A percentile compares a stretch with the other conserved stretches of the same genome.
These are phyloP conservation scores for Nesogale talazaci DNA, from an alignment of 2,113 vertebrate genomes.

Conservation along the genomic window DNA sequence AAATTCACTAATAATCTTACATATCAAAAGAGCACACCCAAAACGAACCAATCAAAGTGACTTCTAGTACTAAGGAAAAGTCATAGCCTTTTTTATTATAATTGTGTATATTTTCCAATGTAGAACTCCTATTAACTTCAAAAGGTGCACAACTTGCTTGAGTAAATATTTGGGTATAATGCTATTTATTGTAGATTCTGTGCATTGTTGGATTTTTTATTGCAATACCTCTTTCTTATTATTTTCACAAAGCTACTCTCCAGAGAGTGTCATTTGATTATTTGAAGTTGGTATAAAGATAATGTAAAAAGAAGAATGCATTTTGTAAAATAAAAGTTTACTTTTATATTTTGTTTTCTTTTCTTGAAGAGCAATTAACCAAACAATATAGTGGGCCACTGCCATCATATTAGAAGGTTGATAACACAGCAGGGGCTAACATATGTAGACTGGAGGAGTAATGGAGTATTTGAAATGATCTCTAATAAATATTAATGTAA, in stretches of 20 bases:
- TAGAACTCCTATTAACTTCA: neutral
- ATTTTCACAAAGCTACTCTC: neutral
- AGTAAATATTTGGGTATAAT: neutral
- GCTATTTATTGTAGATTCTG: neutral
- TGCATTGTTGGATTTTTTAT: neutral
- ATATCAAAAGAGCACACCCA: neutral
- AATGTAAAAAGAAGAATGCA: no score
- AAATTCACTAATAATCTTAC: neutral
- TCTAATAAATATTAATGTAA: slow-evolving; percentile 28
- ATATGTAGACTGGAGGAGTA: neutral
- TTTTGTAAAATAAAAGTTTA: neutral
- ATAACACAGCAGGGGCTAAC: neutral
- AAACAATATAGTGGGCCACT: neutral
- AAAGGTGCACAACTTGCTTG: neutral
- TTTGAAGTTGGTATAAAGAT: neutral
- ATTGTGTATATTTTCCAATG: neutral
- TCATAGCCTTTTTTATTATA: neutral
- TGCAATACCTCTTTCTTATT: neutral
- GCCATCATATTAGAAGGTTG: neutral
- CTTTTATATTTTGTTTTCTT: slow-evolving; percentile 35
- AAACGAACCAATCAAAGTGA: neutral
- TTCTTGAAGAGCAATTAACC: slow-evolving; percentile 30
- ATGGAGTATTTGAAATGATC: neutral
- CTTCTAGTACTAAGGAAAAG: neutral
- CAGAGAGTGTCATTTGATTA: slow-evolving; percentile 28